A percentile compares a stretch with the other conserved stretches of the same genome.
phyloP scores from a whole-genome alignment of 2,797 vertebrate genomes.

The Anolis apletophallus region DNA sequence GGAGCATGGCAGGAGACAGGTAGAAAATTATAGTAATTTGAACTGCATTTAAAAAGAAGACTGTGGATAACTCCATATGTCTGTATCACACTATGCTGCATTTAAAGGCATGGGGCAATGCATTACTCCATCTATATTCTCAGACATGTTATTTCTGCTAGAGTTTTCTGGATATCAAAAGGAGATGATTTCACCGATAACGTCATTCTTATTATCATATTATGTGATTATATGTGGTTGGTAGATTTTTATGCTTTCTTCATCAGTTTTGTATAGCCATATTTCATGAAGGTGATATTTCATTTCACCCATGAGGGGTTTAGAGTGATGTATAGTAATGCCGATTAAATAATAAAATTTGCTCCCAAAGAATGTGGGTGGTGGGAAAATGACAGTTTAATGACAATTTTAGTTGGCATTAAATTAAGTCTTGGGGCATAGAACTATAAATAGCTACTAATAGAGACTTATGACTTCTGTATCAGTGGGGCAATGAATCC shows the following conservation, averaged over 20 bases:
- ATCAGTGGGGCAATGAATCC: no score
- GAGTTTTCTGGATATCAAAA: constrained; percentile 14
- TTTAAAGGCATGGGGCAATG: constrained; percentile 46
- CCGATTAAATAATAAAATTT: not conserved
- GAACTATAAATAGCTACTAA: not conserved
- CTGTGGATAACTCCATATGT: constrained; percentile 44
- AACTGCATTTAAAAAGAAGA: constrained; percentile 53
- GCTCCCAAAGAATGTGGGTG: not conserved
- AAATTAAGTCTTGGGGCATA: not conserved
- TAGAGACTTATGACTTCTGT: not conserved
- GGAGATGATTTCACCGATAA: constrained; percentile 14
- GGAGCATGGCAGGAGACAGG: constrained; percentile 61
- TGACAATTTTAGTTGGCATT: no score
- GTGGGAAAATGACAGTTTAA: no score
- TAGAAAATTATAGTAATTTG: constrained; percentile 74
- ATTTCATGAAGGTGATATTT: not conserved
- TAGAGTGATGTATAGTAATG: no score
- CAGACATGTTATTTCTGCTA: constrained; percentile 14
- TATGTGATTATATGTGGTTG: not conserved
- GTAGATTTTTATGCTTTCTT: not conserved
- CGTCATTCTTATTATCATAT: accelerated
- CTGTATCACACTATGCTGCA: not conserved
- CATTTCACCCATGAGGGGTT: not conserved
- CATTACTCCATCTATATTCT: constrained; percentile 1
- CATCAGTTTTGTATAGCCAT: not conserved